These are phyloP conservation scores for Poeciliopsis prolifica DNA, from an alignment of 2,113 vertebrate genomes.

Conservation along the genomic window DNA sequence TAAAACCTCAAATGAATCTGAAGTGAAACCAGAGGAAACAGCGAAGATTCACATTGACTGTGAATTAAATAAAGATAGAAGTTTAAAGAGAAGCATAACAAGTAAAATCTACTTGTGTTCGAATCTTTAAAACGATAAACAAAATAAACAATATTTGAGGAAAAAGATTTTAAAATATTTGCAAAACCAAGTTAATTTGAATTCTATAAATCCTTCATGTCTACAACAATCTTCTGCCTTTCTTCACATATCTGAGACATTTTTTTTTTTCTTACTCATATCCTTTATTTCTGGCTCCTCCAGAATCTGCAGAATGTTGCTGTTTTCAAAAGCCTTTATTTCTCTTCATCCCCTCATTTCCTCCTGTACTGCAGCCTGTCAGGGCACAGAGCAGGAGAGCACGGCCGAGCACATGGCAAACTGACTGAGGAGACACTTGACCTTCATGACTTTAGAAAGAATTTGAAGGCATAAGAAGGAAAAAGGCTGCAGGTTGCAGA, in stretches of 20 bases:
- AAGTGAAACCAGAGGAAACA: no score
- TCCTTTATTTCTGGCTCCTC: constrained; percentile 34
- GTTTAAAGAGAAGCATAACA: no score
- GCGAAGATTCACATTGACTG: no score
- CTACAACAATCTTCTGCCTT: no score
- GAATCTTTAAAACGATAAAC: no score
- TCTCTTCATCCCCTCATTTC: constrained; percentile 57
- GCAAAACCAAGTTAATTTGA: no score
- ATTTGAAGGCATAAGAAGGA: constrained; percentile 36
- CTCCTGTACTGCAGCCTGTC: constrained; percentile 55
- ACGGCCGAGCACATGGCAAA: constrained; percentile 45
- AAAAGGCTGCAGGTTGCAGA: constrained; percentile 37
- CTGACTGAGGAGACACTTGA: constrained; percentile 38
- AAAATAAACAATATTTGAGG: no score
- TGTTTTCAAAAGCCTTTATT: constrained; percentile 48
- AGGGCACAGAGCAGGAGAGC: constrained; percentile 42
- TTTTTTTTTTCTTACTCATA: constrained; percentile 42
- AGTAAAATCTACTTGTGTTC: no score
- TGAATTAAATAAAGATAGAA: no score
- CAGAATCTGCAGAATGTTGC: constrained; percentile 46
- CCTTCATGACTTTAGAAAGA: constrained; percentile 52
- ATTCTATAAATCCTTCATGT: no score
- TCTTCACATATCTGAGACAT: not conserved
- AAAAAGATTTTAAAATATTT: no score
- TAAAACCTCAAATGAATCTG: no score